phyloP scores from a whole-genome alignment of 2,797 vertebrate genomes.

The Emys orbicularis region DNA sequence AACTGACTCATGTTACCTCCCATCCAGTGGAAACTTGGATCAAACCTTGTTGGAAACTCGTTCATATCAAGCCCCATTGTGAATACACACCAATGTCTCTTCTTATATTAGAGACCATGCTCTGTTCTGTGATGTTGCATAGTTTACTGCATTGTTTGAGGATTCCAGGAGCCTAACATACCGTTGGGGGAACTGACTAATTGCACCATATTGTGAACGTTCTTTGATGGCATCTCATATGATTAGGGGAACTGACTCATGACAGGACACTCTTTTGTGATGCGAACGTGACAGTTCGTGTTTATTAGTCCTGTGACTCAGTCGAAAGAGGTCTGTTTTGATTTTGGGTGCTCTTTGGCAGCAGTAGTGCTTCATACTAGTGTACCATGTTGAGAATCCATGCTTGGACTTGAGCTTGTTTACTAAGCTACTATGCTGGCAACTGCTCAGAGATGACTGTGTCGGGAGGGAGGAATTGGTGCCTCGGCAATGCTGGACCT shows the following conservation, averaged over 20 bases:
- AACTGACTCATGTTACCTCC: accelerated
- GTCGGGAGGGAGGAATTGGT: neutral
- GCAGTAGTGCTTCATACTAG: neutral
- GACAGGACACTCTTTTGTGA: neutral
- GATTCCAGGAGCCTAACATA: neutral
- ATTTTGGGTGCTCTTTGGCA: neutral
- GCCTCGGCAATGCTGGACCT: neutral
- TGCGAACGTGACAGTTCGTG: neutral
- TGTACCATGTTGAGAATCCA: neutral
- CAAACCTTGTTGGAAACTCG: neutral
- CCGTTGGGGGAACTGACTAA: neutral
- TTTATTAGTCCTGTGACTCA: neutral
- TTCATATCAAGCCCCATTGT: neutral
- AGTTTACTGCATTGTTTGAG: neutral
- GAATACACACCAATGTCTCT: neutral
- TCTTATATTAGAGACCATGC: neutral
- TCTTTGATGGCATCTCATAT: neutral
- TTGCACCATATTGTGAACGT: neutral
- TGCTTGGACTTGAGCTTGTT: neutral
- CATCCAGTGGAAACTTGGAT: neutral
- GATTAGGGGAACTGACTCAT: neutral
- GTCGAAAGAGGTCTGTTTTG: neutral
- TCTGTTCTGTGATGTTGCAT: neutral
- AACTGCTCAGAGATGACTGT: neutral
- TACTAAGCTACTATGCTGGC: neutral